Evolutionary conservation across 2,113 vertebrate genomes (phyloP), one percentile per base, ranked within the genome.

Genomic region (Trematocara variabile): DNA sequence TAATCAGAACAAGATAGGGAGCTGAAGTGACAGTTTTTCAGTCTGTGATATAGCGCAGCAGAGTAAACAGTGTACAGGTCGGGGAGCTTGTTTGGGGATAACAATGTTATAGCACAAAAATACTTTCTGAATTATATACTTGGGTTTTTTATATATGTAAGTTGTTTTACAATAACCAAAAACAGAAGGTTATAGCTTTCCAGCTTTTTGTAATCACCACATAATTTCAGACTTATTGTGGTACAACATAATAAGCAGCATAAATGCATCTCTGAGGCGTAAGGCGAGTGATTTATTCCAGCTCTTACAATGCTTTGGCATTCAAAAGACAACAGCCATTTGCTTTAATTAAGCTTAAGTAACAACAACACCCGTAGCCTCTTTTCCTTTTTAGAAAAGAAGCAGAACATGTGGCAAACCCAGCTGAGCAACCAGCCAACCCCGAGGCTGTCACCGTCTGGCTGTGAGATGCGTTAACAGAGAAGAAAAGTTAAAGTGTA

Each of bases 281-380:
- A 8, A 30, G 54, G 52, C 3, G 14, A 33, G 77, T 77, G 28
- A 88, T 90, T 86, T 48, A 81, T 82, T 56, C 48, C 48, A 10
- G 22, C 73, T 84, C 68, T 30, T 78, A 54, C 1, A 25, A 37
- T 28, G 80, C 44, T 33, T 86, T 58, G 65, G 80, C 77, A 75
- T 87, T 82, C 14, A 44, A 33, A 86, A 81, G 73, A 79, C 70
- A 73, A 46, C 53, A 85, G 84, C 79, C 63, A 82, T 81, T 68
- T 65, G 41, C 41, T 10, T 58, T 92, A 91, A 89, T 88, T 86
- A 87, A 77, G 70, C 83, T 70, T 63, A 44, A 75, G 37, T 30
- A 88, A 92, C 81, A 90, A 77, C 87, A 81, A 56, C 83, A 93
- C 88, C 92, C 87, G 87, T 83, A 84, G 88, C 73, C 79, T 85